A percentile compares a stretch with the other conserved stretches of the same genome.
Evolutionary conservation across 2,888 invertebrate species (phyloP).

Genomic region (Lacanobia oleracea): DNA sequence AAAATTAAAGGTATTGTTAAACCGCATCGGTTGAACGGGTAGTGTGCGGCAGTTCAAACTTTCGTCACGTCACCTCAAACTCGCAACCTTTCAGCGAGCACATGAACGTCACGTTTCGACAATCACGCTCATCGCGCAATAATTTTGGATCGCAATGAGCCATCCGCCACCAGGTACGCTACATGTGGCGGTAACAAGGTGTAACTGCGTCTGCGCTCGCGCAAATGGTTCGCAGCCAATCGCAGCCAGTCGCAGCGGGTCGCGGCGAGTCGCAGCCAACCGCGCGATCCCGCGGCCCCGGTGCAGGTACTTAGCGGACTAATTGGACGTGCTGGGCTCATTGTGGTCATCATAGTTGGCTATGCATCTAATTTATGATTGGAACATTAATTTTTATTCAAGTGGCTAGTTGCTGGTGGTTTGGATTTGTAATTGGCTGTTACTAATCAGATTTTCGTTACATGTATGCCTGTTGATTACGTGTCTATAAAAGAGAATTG

Average conservation of each 20-base stretch:
- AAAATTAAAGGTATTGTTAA: not conserved
- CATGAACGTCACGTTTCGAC: slow-evolving; percentile 25
- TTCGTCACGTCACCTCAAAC: not conserved
- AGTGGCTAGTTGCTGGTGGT: slow-evolving; percentile 15
- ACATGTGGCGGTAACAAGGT: slow-evolving; percentile 78
- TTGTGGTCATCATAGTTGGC: slow-evolving; percentile 62
- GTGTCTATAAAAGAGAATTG: not conserved
- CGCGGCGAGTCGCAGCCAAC: slow-evolving; percentile 68
- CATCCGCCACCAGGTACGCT: slow-evolving; percentile 69
- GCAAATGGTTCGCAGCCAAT: slow-evolving; percentile 73
- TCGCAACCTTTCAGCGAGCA: not conserved
- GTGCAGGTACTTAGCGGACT: slow-evolving; percentile 64
- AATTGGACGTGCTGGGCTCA: slow-evolving; percentile 69
- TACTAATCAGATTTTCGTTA: slow-evolving; percentile 4
- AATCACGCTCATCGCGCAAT: slow-evolving; percentile 58
- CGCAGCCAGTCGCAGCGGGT: slow-evolving; percentile 70
- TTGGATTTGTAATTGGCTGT: slow-evolving; percentile 14
- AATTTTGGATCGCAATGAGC: slow-evolving; percentile 62
- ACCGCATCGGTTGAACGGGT: not conserved
- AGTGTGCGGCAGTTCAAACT: not conserved
- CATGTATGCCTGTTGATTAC: not conserved
- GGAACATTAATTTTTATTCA: slow-evolving; percentile 55
- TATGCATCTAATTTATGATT: slow-evolving; percentile 59
- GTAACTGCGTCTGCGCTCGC: slow-evolving; percentile 67
- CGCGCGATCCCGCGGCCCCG: slow-evolving; percentile 54